Evolutionary conservation across 2,797 vertebrate genomes (phyloP).

Genomic region (Enteromius mattozi): DNA sequence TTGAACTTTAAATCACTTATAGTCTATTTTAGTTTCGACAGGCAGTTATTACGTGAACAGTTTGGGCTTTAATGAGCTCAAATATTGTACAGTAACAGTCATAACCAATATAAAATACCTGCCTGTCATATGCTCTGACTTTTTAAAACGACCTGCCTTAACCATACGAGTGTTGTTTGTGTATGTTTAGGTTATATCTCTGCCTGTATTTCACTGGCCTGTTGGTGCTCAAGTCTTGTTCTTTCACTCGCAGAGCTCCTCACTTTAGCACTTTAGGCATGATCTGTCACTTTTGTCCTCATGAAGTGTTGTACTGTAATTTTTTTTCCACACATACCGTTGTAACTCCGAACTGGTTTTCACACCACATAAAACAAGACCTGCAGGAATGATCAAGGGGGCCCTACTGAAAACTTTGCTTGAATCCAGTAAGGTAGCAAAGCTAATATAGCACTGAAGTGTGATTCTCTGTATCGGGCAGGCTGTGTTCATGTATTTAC

Average conservation of each 20-base stretch:
- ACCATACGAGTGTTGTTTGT: slow-evolving; percentile 21
- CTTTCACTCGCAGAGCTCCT: slow-evolving; percentile 11
- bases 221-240: slow-evolving; percentile 2
- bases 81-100: background rate
- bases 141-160: slow-evolving; percentile 48
- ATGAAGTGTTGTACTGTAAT: background rate
- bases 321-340: background rate
- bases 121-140: background rate
- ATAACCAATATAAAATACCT: background rate
- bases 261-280: slow-evolving; percentile 17
- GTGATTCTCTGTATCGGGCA: background rate
- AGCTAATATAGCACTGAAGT: slow-evolving; percentile 25
- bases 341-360: background rate
- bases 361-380: slow-evolving; percentile 12
- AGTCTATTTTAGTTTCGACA: background rate
- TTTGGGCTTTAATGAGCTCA: background rate
- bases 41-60: background rate
- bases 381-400: background rate
- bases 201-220: slow-evolving; percentile 14
- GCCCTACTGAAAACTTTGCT: background rate
- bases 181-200: slow-evolving; percentile 27
- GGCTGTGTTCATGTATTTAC: slow-evolving; percentile 4
- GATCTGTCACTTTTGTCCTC: background rate
- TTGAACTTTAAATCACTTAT: background rate
- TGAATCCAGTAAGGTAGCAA: slow-evolving; percentile 12